Evolutionary conservation across 2,888 invertebrate species (phyloP), one percentile per base, ranked within the genome.

Genomic region (Netelia virgata): DNA sequence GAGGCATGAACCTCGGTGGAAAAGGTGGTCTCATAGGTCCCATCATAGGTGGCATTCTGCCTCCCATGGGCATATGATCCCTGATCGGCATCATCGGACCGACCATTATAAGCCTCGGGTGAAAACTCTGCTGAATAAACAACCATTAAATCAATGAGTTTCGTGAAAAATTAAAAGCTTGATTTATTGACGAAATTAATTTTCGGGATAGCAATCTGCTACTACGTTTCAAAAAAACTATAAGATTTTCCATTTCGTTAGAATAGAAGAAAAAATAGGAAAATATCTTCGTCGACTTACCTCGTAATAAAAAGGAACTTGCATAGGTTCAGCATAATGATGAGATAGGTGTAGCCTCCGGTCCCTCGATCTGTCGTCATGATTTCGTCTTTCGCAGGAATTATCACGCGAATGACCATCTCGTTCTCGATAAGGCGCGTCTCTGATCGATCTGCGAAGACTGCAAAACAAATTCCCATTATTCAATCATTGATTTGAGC

Each of bases 81-180:
- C 89, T 87, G 23, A 90, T 83, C 20, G 87, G 88, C 50, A 91
- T 83, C 81, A 90, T 86, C 1, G 88, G 90, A 16, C 88, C 83
- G 53, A 90, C 82, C 86, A 91, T 88, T n/a, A 91, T 88, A 2
- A 90, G 91, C 66, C 91, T 87, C 2, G 88, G 88, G 23, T 86
- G 87, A 50, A 88, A 89, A 74, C 82, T 83, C 88, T 89, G 63
- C 6, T 20, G 16, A 69, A 82, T 50, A 2, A n/a, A 14, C 55
- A 16, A 43, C 3, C 3, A 55, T 43, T 28, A 57, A 43, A 10
- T 47, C 11, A 59, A 59, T 16, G 50, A 59, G 83, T 79, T 66
- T 57, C 8, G 5, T 6, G 23, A 20, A 36, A 18, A 57, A 41
- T 10, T 8, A 76, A 36, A 57, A 57, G 18, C 64, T 43, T 43